phyloP scores from a whole-genome alignment of 2,113 vertebrate genomes.

The Morone saxatilis region DNA sequence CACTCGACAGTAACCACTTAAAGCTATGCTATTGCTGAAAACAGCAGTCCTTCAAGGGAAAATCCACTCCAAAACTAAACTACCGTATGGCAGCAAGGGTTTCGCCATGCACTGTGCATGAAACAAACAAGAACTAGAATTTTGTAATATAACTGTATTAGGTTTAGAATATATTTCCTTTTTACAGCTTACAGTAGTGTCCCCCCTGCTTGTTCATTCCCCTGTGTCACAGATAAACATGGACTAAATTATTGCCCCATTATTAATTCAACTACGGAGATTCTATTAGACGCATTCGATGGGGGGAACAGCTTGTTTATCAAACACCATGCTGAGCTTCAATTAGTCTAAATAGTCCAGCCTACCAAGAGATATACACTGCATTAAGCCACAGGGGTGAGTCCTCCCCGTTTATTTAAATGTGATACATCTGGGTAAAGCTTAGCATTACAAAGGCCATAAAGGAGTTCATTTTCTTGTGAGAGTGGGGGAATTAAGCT shows the following conservation, averaged over 20 bases:
- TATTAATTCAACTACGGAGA: conserved; percentile 60
- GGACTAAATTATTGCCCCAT: conserved; percentile 46
- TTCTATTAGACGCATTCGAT: conserved; percentile 68
- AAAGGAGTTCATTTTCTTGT: conserved; percentile 34
- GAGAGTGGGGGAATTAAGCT: conserved; percentile 27
- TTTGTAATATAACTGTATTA: background rate
- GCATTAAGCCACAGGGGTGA: conserved; percentile 59
- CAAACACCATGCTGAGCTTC: conserved; percentile 67
- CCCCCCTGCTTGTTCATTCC: conserved; percentile 24
- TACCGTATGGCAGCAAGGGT: background rate
- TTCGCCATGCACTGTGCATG: background rate
- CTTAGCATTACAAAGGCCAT: conserved; percentile 38
- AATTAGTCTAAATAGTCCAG: conserved; percentile 73
- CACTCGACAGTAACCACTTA: conserved; percentile 62
- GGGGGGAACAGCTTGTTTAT: conserved; percentile 68
- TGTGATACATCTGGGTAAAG: conserved; percentile 45
- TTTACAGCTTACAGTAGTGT: background rate
- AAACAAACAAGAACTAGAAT: background rate
- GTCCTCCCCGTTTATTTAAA: conserved; percentile 37
- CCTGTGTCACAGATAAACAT: conserved; percentile 56
- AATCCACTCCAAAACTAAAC: background rate
- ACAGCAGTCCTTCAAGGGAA: conserved; percentile 42
- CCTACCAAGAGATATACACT: conserved; percentile 46
- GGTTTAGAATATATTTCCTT: background rate
- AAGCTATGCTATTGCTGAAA: conserved; percentile 41